Evolutionary conservation across 2,797 vertebrate genomes (phyloP).

Genomic region (Stomatorhinus walkeri): DNA sequence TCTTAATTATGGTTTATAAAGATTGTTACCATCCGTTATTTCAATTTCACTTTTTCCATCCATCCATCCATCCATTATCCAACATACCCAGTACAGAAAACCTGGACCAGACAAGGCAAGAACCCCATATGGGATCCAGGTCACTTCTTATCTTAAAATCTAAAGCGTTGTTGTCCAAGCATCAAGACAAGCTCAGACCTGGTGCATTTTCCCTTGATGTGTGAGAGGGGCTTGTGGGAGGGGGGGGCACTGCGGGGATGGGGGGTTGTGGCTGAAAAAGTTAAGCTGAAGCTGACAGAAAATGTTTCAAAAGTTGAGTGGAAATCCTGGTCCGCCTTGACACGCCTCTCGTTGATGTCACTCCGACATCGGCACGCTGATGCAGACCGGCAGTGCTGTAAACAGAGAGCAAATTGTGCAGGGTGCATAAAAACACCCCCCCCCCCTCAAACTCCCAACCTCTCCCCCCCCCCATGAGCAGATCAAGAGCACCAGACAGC

Average conservation of each 20-base stretch:
- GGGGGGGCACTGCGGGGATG: not conserved
- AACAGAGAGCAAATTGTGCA: constrained; percentile 62
- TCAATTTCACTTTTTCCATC: not conserved
- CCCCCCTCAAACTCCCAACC: not conserved
- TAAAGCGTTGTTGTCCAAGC: not conserved
- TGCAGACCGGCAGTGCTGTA: constrained; percentile 56
- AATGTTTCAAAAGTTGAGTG: constrained; percentile 12
- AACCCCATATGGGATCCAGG: not conserved
- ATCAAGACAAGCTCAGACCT: not conserved
- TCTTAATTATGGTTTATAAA: not conserved
- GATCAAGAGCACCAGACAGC: constrained; percentile 49
- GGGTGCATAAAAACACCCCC: constrained; percentile 52
- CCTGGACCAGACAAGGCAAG: not conserved
- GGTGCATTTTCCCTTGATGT: not conserved
- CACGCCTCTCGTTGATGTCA: constrained; percentile 41
- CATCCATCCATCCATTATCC: not conserved
- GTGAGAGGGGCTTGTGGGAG: not conserved
- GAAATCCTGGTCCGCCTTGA: constrained; percentile 15
- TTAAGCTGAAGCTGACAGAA: not conserved
- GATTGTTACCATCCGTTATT: not conserved
- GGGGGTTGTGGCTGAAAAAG: not conserved
- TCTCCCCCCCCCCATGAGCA: not conserved
- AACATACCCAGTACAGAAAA: not conserved
- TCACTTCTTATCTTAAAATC: not conserved
- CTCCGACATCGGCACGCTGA: constrained; percentile 46